A percentile compares a stretch with the other conserved stretches of the same genome.
Evolutionary conservation across 2,797 vertebrate species (phyloP).

Genomic region (Rhynchonycteris naso): DNA sequence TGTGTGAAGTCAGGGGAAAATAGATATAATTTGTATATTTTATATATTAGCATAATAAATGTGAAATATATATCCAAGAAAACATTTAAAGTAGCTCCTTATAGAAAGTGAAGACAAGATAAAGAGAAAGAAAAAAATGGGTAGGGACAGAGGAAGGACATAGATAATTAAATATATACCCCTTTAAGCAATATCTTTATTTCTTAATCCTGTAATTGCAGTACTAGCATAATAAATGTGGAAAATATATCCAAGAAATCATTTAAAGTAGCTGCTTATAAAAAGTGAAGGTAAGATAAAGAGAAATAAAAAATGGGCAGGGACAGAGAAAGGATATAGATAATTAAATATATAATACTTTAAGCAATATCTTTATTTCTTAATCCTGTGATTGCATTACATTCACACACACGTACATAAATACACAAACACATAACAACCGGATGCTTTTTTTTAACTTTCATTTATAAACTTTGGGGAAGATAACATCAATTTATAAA

Average conservation of each 20-base stretch:
- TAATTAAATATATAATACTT: neutral
- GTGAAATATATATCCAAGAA: neutral
- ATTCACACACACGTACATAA: neutral
- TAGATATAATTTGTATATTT: neutral
- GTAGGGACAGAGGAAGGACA: neutral
- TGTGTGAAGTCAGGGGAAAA: neutral
- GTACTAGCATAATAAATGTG: neutral
- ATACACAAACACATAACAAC: neutral
- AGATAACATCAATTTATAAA: neutral
- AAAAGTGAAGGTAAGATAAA: neutral
- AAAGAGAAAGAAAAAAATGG: neutral
- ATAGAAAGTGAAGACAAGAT: neutral
- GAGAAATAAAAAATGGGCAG: neutral
- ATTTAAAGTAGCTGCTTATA: neutral
- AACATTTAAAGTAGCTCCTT: neutral
- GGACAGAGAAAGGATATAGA: neutral
- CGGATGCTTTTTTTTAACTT: neutral
- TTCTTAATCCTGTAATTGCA: neutral
- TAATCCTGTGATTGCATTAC: neutral
- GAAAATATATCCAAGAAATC: neutral
- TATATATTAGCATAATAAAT: neutral
- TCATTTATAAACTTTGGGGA: neutral
- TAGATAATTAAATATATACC: neutral
- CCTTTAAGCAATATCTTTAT: neutral
- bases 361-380: neutral